phyloP scores from a whole-genome alignment of 2,797 vertebrate species.

The Craterocephalus amniculus region DNA sequence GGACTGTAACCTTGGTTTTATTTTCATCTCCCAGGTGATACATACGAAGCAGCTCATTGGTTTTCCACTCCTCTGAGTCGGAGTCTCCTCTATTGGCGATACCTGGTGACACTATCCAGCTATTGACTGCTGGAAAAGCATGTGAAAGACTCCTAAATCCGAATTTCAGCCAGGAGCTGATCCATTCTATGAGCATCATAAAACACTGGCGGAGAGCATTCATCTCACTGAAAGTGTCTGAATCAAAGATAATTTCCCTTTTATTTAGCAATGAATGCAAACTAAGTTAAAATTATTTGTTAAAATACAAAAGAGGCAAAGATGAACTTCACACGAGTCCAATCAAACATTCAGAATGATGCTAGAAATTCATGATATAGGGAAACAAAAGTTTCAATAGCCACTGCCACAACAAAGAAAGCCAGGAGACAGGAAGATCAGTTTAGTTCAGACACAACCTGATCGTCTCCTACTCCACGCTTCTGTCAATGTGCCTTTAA shows the following conservation, averaged over 20 bases:
- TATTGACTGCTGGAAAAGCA: constrained; percentile 29
- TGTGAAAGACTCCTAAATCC: constrained; percentile 51
- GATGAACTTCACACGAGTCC: background rate
- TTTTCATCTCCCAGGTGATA: constrained; percentile 62
- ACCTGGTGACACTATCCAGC: constrained; percentile 26
- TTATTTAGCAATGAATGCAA: background rate
- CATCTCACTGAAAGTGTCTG: constrained; percentile 49
- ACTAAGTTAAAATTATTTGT: background rate
- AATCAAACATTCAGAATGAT: background rate
- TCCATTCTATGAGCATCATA: constrained; percentile 45
- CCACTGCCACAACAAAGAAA: constrained; percentile 15
- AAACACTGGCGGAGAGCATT: constrained; percentile 46
- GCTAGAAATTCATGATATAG: constrained; percentile 1
- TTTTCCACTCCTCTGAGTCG: constrained; percentile 69
- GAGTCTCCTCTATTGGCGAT: background rate
- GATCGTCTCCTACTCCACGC: constrained; percentile 10
- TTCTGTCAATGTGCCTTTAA: constrained; percentile 12
- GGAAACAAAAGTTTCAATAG: constrained; percentile 31
- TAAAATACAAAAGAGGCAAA: background rate
- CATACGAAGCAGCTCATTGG: constrained; percentile 59
- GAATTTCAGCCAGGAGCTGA: constrained; percentile 59
- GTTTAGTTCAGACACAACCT: background rate
- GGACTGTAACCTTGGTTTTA: constrained; percentile 71
- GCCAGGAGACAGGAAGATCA: background rate
- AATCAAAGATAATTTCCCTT: background rate